A percentile compares a stretch with the other conserved stretches of the same genome.
Evolutionary conservation across 2,113 vertebrate species (phyloP).

Genomic region (Hippocampus comes): DNA sequence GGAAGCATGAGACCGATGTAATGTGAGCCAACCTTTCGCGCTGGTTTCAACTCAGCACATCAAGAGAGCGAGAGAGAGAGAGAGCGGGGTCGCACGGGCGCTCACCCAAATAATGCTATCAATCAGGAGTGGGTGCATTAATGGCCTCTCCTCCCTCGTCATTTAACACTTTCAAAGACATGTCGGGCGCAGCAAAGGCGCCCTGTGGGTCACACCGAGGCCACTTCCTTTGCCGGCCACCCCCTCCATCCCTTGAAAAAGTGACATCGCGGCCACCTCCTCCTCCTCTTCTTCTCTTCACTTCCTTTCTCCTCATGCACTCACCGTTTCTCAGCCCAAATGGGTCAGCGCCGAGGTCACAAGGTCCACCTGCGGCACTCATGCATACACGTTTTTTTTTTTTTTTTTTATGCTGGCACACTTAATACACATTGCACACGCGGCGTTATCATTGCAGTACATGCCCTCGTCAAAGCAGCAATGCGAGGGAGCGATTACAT

Average conservation of each 20-base stretch:
- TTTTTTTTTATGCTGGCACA: not conserved
- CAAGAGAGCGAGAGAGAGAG: not conserved
- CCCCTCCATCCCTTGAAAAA: conserved; percentile 32
- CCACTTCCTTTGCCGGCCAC: conserved; percentile 62
- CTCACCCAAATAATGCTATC: conserved; percentile 34
- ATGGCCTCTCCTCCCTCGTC: conserved; percentile 45
- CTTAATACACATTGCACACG: not conserved
- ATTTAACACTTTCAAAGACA: conserved; percentile 57
- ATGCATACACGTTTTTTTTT: conserved; percentile 2
- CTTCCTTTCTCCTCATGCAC: conserved; percentile 40
- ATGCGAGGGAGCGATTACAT: not conserved
- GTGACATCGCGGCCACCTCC: conserved; percentile 19
- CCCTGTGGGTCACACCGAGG: conserved; percentile 52
- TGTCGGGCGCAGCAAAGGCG: conserved; percentile 38
- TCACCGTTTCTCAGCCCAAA: conserved; percentile 16
- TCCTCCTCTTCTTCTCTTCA: conserved; percentile 9
- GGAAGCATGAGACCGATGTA: not conserved
- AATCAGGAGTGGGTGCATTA: conserved; percentile 50
- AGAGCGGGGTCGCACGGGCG: not conserved
- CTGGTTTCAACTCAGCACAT: not conserved
- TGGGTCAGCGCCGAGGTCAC: conserved; percentile 23
- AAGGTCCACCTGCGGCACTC: not conserved
- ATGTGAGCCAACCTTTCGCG: not conserved
- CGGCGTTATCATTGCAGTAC: not conserved
- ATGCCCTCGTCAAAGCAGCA: not conserved